These are phyloP conservation scores for Smittia sp. DNA, from an alignment of 2,888 invertebrate species.

Conservation along the genomic window DNA sequence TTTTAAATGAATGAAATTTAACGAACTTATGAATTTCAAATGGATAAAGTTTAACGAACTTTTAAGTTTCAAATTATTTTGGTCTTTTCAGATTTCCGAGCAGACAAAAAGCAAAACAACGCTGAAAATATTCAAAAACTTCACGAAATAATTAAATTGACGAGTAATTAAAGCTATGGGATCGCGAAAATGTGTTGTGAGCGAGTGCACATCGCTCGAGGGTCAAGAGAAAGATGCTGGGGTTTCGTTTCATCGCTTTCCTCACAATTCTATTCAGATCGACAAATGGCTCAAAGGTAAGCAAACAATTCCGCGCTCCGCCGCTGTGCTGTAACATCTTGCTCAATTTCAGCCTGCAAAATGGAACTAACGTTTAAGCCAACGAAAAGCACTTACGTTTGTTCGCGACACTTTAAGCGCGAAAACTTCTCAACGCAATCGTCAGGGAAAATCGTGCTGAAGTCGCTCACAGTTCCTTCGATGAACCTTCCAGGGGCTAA, in stretches of 20 bases:
- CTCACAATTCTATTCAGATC: slow-evolving; percentile 61
- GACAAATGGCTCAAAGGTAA: slow-evolving; percentile 63
- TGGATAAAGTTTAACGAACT: too few species aligned
- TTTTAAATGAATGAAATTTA: too few species aligned
- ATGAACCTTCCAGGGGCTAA: slow-evolving; percentile 64
- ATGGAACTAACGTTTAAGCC: slow-evolving; percentile 56
- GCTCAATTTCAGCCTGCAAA: slow-evolving; percentile 13
- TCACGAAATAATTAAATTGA: not conserved
- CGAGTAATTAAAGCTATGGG: slow-evolving; percentile 54
- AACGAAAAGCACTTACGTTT: slow-evolving; percentile 62
- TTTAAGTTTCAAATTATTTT: too few species aligned
- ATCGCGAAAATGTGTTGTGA: slow-evolving; percentile 62
- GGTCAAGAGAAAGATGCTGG: slow-evolving; percentile 63
- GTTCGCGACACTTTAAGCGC: slow-evolving; percentile 72
- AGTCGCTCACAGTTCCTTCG: slow-evolving; percentile 68
- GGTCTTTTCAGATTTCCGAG: too few species aligned
- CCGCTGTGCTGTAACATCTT: too few species aligned
- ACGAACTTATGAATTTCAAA: too few species aligned
- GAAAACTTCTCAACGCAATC: slow-evolving; percentile 70
- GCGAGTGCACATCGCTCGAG: slow-evolving; percentile 62
- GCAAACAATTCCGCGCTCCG: too few species aligned
- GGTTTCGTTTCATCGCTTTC: slow-evolving; percentile 74
- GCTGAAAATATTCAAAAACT: not conserved
- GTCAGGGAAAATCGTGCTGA: slow-evolving; percentile 67
- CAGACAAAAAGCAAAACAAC: too few species aligned